Conservation (phyloP, 1,140 invertebrate species). For the Neodiprion virginianus region DNA sequence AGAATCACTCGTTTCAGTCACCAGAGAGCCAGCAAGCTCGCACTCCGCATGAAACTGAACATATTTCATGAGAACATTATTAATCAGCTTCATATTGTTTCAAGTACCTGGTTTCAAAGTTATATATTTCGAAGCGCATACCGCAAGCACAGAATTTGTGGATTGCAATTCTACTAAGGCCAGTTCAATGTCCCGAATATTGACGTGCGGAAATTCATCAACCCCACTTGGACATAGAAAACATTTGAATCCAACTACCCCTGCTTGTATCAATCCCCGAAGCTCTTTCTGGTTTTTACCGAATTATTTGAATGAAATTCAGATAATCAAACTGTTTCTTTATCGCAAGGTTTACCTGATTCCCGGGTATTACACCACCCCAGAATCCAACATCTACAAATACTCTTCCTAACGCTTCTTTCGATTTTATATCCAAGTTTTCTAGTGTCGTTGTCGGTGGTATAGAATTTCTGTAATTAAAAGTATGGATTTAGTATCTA, state of each 20-base stretch:
- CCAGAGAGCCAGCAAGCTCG: constrained; percentile 37
- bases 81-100: constrained; percentile 14
- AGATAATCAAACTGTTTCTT: constrained; percentile 15
- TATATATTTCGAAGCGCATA: constrained; percentile 46
- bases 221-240: constrained; percentile 73
- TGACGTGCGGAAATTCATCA: constrained; percentile 71
- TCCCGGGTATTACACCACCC: constrained; percentile 74
- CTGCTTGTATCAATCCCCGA: constrained; percentile 65
- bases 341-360: constrained; percentile 56
- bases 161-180: constrained; percentile 65
- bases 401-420: constrained; percentile 66
- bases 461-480: constrained; percentile 68
- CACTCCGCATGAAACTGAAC: constrained; percentile 74
- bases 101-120: neutral
- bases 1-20: constrained; percentile 50
- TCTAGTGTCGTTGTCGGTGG: constrained; percentile 72
- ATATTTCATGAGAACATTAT: constrained; percentile 16
- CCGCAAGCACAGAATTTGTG: constrained; percentile 66
- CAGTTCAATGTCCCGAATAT: constrained; percentile 62
- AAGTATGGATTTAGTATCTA: constrained; percentile 14
- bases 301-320: constrained; percentile 14
- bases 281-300: constrained; percentile 63
- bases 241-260: constrained; percentile 78
- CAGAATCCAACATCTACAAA: constrained; percentile 78
- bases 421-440: constrained; percentile 67